Percentiles rank a stretch among this genome's conserved stretches.
phyloP scores from a whole-genome alignment of 2,797 vertebrate species.

The Sparus aurata region DNA sequence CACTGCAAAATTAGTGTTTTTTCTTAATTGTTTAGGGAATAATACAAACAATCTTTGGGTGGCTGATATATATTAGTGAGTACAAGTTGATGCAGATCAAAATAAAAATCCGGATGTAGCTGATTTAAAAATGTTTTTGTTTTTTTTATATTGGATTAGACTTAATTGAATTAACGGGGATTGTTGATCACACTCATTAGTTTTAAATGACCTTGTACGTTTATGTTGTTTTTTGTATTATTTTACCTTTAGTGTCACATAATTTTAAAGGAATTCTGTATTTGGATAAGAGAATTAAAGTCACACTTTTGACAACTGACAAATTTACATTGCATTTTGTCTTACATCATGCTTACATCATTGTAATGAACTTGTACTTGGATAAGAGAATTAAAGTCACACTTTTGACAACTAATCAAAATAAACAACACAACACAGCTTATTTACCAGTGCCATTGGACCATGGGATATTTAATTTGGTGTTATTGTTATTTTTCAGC shows the following conservation, averaged over 20 bases:
- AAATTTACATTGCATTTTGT: not conserved
- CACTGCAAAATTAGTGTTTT: too few species aligned
- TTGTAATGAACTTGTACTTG: not conserved
- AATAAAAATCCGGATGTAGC: too few species aligned
- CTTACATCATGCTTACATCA: not conserved
- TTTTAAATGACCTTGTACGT: not conserved
- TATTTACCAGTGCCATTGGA: slow-evolving; percentile 50
- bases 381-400: slow-evolving; percentile 54
- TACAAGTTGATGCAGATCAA: too few species aligned
- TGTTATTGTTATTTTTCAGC: slow-evolving; percentile 74
- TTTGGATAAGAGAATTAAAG: slow-evolving; percentile 52
- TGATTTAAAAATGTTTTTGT: too few species aligned
- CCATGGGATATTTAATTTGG: slow-evolving; percentile 66
- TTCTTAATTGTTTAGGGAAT: too few species aligned
- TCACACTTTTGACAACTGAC: slow-evolving; percentile 67
- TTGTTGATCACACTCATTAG: not conserved
- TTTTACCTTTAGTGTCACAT: slow-evolving; percentile 6
- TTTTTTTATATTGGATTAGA: too few species aligned
- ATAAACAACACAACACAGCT: slow-evolving; percentile 60
- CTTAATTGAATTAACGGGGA: too few species aligned
- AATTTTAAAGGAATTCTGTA: not conserved
- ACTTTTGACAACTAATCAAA: slow-evolving; percentile 72
- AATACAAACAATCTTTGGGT: too few species aligned
- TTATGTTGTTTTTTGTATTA: not conserved
- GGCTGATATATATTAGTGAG: too few species aligned